Base-by-base conservation (phyloP, 2,888 invertebrate genomes). In the Rhabditoides inermis region DNA sequence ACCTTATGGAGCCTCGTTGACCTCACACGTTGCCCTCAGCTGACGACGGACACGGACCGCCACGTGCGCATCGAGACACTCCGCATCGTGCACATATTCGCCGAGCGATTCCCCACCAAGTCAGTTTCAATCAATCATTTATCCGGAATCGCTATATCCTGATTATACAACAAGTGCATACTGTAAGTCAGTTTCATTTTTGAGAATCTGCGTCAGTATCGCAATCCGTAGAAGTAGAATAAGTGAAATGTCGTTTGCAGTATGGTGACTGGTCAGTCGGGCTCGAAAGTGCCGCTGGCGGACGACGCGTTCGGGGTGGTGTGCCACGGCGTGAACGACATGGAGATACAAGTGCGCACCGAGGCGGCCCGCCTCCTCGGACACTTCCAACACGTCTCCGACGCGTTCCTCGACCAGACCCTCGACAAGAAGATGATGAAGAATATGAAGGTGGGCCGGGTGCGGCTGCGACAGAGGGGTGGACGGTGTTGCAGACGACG, bases 401-500 rank as follows among this genome's bases (percentile, higher is more conserved):
- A 86, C 44, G 84, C 86, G 56, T 92, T 91, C 79, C 82, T 98
- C 49, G 85, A 90, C 75, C 95, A 98, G 80, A 95, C 95, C 0
- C 80, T 98, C 32, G 95, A 98, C 77, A 98, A 98, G 78, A 95
- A 95, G 76, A 83, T 92, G 25, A 91, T 92, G 90, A 88, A 89
- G 47, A 88, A 90, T 75, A 86, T 91, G 85, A 85, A 87, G 82
- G 87, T 88, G 78, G 73, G 77, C 35, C 40, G 7, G 54, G 51
- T 3, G 28, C 41, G 6, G 51, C 51, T 7, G 46, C 52, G 4
- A 45, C 48, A 2, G 46, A 51, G 15, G 54, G 49, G 20, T 55
- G 22, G 20, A 20, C 18, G 12, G 7, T 39, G 32, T 10, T 39
- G 7, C 40, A n/a, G 1, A n/a, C 10, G 40, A 39, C 40, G 20